These are phyloP conservation scores for Egretta garzetta DNA, from an alignment of 2,113 vertebrate species.

Conservation along the genomic window DNA sequence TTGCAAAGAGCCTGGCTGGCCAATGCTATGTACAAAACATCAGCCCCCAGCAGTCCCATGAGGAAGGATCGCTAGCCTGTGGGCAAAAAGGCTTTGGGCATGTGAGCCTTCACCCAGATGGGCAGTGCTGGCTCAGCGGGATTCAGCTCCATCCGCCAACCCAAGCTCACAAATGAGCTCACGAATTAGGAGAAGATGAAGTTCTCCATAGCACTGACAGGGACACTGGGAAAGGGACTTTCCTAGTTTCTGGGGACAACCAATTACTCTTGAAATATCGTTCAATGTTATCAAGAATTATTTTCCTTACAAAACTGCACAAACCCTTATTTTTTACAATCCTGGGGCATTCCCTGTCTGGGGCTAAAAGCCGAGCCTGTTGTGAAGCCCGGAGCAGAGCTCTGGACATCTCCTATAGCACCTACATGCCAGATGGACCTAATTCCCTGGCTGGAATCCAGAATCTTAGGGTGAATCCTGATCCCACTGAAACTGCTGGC, in stretches of 20 bases:
- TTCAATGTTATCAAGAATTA: not conserved
- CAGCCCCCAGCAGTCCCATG: not conserved
- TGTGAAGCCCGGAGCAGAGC: not conserved
- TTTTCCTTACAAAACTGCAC: not conserved
- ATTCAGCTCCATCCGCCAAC: not conserved
- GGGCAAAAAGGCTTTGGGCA: not conserved
- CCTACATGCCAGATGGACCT: not conserved
- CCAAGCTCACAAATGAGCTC: not conserved
- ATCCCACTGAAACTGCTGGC: not conserved
- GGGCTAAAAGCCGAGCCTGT: not conserved
- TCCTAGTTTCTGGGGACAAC: not conserved
- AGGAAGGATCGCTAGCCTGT: not conserved
- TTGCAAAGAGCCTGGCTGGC: not conserved
- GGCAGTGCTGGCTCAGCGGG: not conserved
- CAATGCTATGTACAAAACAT: not conserved
- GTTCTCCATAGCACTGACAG: not conserved
- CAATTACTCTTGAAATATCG: not conserved
- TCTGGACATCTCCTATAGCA: not conserved
- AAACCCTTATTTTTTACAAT: not conserved
- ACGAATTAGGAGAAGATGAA: not conserved
- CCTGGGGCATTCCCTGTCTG: not conserved
- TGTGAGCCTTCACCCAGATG: rapidly evolving
- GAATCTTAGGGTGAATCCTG: not conserved
- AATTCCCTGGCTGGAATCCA: not conserved
- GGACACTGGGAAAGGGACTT: not conserved